Conservation (phyloP, 2,113 vertebrate species). For the Hippocampus comes region DNA sequence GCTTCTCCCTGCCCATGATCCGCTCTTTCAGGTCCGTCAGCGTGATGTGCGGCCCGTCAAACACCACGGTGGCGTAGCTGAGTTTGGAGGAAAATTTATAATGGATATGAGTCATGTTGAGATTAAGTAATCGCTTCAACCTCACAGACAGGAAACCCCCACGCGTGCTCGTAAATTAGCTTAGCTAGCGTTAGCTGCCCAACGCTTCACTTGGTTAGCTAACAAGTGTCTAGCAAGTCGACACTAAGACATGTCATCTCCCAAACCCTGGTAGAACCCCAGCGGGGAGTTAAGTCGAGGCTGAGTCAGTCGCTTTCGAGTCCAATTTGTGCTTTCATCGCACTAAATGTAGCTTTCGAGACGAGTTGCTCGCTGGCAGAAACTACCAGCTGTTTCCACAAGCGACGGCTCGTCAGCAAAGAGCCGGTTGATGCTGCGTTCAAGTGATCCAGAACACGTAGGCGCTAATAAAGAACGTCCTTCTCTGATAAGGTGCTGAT, state of each 20-base stretch:
- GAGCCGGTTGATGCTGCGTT: conserved; percentile 43
- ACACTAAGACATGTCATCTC: conserved; percentile 35
- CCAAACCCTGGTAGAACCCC: neutral
- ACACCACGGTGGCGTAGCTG: conserved; percentile 93
- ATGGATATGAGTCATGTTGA: conserved; percentile 89
- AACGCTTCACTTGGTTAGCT: conserved; percentile 15
- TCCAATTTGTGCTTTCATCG: conserved; percentile 37
- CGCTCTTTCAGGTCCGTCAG: conserved; percentile 89
- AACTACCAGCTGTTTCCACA: conserved; percentile 68
- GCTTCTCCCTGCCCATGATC: conserved; percentile 94
- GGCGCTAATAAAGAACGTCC: neutral
- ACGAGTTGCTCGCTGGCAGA: conserved; percentile 44
- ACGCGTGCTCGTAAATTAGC: conserved; percentile 35
- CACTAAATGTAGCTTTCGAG: conserved; percentile 11
- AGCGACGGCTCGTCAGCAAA: conserved; percentile 64
- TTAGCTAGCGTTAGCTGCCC: conserved; percentile 43
- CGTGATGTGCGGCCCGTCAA: conserved; percentile 90
- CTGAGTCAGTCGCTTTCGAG: conserved; percentile 10
- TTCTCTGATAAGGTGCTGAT: neutral
- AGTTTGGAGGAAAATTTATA: conserved; percentile 98
- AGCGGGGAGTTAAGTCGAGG: neutral
- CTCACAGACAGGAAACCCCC: neutral
- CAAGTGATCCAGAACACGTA: conserved; percentile 13
- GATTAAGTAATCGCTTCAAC: neutral
- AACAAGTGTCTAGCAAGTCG: conserved; percentile 33